Percentiles rank a stretch among this genome's conserved stretches.
phyloP scores from a whole-genome alignment of 2,888 invertebrate species.

The Chloroclysta siterata region DNA sequence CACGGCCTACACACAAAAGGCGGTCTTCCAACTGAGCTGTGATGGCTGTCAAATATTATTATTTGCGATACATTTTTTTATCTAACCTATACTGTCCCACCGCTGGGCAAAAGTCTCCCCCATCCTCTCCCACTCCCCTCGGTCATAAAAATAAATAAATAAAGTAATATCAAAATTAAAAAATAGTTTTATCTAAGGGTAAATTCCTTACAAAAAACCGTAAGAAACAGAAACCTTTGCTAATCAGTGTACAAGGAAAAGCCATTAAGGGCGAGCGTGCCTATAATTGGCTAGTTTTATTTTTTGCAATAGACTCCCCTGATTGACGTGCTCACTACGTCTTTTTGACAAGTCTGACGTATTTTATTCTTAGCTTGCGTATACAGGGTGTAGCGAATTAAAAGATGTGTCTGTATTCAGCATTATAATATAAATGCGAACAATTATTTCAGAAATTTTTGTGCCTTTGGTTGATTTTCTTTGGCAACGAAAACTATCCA shows the following conservation, averaged over 20 bases:
- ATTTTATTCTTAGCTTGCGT: constrained; percentile 60
- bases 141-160: no score
- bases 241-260: constrained; percentile 76
- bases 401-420: neutral
- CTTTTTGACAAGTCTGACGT: constrained; percentile 78
- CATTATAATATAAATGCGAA: no score
- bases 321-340: constrained; percentile 81
- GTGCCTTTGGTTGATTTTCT: no score
- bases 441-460: no score
- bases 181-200: neutral
- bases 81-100: no score
- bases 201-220: neutral
- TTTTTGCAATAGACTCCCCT: constrained; percentile 69
- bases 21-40: no score
- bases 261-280: constrained; percentile 76
- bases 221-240: constrained; percentile 60
- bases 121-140: no score
- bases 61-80: no score
- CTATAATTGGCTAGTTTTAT: constrained; percentile 75
- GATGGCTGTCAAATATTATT: no score
- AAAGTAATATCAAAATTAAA: neutral
- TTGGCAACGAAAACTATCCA: no score
- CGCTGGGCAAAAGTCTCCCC: no score
- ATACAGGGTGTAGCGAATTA: constrained; percentile 53
- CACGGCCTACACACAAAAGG: no score